Evolutionary conservation across 1,140 invertebrate genomes (phyloP).

Genomic region (Pomacea maculata): DNA sequence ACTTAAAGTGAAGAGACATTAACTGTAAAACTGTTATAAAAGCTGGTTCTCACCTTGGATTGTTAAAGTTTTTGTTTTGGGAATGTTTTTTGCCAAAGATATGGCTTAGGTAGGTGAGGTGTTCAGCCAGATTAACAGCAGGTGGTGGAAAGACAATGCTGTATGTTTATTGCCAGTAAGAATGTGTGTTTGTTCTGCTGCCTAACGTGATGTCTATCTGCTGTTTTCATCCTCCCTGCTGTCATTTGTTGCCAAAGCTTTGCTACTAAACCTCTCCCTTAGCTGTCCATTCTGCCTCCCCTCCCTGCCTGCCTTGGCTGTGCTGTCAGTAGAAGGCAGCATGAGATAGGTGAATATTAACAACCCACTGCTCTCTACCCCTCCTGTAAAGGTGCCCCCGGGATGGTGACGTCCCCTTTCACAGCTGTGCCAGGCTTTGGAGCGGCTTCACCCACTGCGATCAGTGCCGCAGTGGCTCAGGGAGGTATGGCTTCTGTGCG

Average conservation of each 20-base stretch:
- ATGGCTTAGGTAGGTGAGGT: too few species aligned
- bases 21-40: too few species aligned
- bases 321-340: too few species aligned
- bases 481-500: constrained; percentile 17
- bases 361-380: constrained; percentile 2
- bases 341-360: constrained; percentile 6
- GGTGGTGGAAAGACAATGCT: too few species aligned
- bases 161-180: not conserved
- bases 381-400: constrained; percentile 73
- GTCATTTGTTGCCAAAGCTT: not conserved
- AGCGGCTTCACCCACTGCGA: constrained; percentile 73
- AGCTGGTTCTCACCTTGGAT: too few species aligned
- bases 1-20: too few species aligned
- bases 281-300: constrained; percentile 1
- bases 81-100: too few species aligned
- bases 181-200: not conserved
- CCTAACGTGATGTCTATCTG: not conserved
- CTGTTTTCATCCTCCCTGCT: not conserved
- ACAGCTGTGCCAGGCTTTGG: constrained; percentile 75
- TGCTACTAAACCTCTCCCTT: not conserved
- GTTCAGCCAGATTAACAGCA: too few species aligned
- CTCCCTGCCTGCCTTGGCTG: not conserved
- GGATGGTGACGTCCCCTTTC: constrained; percentile 85
- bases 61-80: too few species aligned
- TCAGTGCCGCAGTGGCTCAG: constrained; percentile 70